These are phyloP conservation scores for Pygoscelis antarcticus DNA, from an alignment of 2,113 vertebrate species.

Conservation along the genomic window DNA sequence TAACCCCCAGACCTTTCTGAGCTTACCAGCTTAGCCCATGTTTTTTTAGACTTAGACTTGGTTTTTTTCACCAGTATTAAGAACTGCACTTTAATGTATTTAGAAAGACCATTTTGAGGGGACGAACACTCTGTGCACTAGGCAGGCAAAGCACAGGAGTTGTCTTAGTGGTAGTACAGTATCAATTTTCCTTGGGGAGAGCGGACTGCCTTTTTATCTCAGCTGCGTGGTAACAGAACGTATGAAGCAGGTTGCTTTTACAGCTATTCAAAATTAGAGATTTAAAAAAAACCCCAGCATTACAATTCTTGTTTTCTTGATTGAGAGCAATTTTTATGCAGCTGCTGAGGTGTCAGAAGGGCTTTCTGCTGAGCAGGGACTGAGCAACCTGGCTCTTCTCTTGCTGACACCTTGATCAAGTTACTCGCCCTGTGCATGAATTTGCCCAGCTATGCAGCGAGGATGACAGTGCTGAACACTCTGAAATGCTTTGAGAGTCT, in stretches of 20 bases:
- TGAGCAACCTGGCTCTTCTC: neutral
- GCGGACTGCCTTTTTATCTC: neutral
- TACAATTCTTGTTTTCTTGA: neutral
- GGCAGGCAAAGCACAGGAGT: neutral
- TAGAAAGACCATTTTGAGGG: neutral
- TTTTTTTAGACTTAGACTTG: neutral
- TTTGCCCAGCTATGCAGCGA: neutral
- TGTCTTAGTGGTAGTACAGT: neutral
- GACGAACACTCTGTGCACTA: neutral
- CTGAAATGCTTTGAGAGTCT: neutral
- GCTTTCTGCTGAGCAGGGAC: neutral
- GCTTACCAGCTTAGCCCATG: constrained; percentile 32
- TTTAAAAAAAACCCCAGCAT: neutral
- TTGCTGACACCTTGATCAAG: constrained; percentile 34
- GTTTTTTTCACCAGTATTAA: neutral
- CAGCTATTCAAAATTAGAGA: neutral
- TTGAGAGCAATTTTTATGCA: neutral
- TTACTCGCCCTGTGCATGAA: neutral
- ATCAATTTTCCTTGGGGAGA: neutral
- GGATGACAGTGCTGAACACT: neutral
- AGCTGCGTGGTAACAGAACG: neutral
- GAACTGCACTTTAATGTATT: neutral
- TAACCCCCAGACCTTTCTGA: neutral
- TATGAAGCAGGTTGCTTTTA: neutral
- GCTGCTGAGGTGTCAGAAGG: neutral